phyloP scores from a whole-genome alignment of 2,113 vertebrate species.

The Haliaeetus leucogaster region DNA sequence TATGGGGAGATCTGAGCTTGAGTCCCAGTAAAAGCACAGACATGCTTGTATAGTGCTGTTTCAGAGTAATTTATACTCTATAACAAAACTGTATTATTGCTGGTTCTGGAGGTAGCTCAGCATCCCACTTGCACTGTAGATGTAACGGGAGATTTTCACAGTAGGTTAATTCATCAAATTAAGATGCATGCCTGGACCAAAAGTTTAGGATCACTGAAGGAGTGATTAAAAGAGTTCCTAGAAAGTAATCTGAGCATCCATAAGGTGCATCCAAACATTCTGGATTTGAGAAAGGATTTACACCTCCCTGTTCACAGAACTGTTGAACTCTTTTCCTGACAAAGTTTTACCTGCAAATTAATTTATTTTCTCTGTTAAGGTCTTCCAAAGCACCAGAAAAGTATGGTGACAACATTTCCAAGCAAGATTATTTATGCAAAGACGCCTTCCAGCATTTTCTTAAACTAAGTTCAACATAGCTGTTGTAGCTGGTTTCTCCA shows the following conservation, averaged over 20 bases:
- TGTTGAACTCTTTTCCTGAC: neutral
- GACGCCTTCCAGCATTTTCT: neutral
- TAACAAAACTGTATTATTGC: neutral
- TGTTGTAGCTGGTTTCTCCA: neutral
- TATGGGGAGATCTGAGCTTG: fast-evolving
- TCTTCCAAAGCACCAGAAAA: neutral
- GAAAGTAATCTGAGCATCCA: neutral
- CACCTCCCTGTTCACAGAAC: neutral
- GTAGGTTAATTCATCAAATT: neutral
- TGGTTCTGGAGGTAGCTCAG: neutral
- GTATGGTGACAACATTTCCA: neutral
- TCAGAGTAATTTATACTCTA: fast-evolving
- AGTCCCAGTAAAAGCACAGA: neutral
- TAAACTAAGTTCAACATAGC: neutral
- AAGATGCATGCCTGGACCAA: neutral
- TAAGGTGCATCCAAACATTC: neutral
- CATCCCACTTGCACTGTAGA: neutral
- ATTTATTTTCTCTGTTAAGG: neutral
- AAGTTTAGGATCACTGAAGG: neutral
- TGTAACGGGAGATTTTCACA: neutral
- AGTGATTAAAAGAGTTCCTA: neutral
- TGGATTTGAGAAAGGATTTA: neutral
- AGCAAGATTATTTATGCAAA: neutral
- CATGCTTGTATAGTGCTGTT: fast-evolving
- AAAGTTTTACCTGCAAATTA: neutral